phyloP scores from a whole-genome alignment of 2,113 vertebrate genomes.

The Protobothrops mucrosquamatus region DNA sequence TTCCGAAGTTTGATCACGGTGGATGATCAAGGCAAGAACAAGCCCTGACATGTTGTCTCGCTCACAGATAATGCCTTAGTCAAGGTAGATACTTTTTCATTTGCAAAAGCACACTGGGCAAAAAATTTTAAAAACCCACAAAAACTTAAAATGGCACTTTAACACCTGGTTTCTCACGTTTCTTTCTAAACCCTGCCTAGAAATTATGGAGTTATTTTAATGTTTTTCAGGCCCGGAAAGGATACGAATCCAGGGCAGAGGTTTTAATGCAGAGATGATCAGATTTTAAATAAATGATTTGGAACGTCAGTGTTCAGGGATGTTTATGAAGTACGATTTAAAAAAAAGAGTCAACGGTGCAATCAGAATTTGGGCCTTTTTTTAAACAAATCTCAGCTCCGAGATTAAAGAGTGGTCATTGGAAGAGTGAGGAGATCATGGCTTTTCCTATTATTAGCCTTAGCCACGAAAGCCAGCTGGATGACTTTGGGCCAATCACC shows the following conservation, averaged over 20 bases:
- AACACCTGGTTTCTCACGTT: background rate
- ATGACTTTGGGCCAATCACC: too few relatives aligned
- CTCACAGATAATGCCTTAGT: background rate
- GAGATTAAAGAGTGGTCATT: too few relatives aligned
- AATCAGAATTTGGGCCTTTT: too few relatives aligned
- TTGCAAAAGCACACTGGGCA: background rate
- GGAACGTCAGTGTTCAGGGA: too few relatives aligned
- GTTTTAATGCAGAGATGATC: background rate
- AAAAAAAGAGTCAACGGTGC: too few relatives aligned
- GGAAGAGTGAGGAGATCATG: too few relatives aligned
- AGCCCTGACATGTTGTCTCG: background rate
- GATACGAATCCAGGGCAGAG: background rate
- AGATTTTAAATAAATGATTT: too few relatives aligned
- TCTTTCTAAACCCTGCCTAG: background rate
- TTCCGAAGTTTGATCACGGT: background rate
- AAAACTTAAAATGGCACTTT: background rate
- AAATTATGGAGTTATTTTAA: background rate
- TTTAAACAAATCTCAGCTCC: too few relatives aligned
- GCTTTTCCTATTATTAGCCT: too few relatives aligned
- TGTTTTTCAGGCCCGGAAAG: background rate
- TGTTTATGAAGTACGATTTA: too few relatives aligned
- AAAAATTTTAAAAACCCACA: background rate
- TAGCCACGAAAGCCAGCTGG: too few relatives aligned
- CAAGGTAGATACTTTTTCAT: background rate
- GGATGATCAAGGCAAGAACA: background rate